Percentiles rank a stretch among this genome's conserved stretches.
phyloP scores from a whole-genome alignment of 2,113 vertebrate species.

The Nanger granti region DNA sequence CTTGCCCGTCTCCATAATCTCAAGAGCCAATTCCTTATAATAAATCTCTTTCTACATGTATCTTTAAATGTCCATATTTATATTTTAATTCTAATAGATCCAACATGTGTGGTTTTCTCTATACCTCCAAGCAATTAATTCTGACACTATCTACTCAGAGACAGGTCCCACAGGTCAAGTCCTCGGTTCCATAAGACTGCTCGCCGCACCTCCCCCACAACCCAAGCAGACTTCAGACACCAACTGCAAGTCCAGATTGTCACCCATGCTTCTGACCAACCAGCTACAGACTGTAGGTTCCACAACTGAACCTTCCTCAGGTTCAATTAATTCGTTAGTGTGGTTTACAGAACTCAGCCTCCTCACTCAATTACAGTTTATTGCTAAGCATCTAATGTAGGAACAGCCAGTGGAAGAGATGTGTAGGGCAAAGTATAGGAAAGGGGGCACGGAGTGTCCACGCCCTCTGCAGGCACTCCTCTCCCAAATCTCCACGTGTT shows the following conservation, averaged over 20 bases:
- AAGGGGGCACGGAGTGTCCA: neutral
- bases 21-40: neutral
- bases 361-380: neutral
- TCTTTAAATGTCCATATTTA: neutral
- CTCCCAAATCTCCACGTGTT: neutral
- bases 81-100: neutral
- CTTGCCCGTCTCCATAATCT: neutral
- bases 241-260: neutral
- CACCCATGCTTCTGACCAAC: neutral
- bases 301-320: neutral
- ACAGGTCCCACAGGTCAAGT: neutral
- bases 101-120: neutral
- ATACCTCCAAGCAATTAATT: neutral
- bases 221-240: neutral
- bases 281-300: neutral
- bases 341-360: neutral
- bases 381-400: neutral
- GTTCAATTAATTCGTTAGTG: neutral
- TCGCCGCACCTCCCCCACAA: fast-evolving
- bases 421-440: neutral
- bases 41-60: neutral
- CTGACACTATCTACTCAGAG: neutral
- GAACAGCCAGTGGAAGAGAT: neutral
- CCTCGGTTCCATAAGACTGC: neutral
- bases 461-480: neutral